Percentiles rank a stretch among this genome's conserved stretches.
Evolutionary conservation across 2,888 invertebrate genomes (phyloP).

Genomic region (Leptopilina syphax): DNA sequence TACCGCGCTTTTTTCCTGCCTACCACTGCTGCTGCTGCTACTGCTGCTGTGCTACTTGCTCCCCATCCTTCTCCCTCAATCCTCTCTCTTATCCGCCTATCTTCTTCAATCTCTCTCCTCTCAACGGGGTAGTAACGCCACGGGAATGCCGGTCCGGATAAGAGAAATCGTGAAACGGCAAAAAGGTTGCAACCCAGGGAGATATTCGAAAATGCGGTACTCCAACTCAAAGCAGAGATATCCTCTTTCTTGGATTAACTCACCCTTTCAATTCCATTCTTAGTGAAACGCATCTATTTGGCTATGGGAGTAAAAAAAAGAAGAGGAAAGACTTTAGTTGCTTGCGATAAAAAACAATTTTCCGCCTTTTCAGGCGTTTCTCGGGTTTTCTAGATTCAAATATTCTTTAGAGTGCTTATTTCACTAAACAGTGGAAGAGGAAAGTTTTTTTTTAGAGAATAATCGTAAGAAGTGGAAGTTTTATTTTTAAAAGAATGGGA

Average conservation of each 20-base stretch:
- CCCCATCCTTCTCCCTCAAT: not conserved
- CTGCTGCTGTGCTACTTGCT: too few species aligned
- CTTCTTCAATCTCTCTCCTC: conserved; percentile 27
- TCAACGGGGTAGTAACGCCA: conserved; percentile 18
- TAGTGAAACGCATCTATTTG: conserved; percentile 15
- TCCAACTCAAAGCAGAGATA: conserved; percentile 23
- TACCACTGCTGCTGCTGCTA: not conserved
- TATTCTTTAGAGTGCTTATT: too few species aligned
- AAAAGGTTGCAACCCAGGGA: conserved; percentile 21
- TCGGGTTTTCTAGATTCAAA: too few species aligned
- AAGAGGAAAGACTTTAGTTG: not conserved
- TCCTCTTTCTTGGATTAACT: conserved; percentile 19
- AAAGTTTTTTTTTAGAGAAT: too few species aligned
- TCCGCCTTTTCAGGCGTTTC: too few species aligned
- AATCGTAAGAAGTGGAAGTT: too few species aligned
- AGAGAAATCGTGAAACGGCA: conserved; percentile 34
- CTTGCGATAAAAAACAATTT: conserved; percentile 7
- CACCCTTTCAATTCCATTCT: conserved; percentile 14
- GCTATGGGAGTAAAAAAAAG: not conserved
- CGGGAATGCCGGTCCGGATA: conserved; percentile 28
- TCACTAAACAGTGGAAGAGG: too few species aligned
- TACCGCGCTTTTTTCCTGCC: conserved; percentile 42
- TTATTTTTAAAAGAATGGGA: too few species aligned
- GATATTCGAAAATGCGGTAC: conserved; percentile 34
- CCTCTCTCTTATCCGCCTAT: conserved; percentile 25